Percentiles rank a stretch among this genome's conserved stretches.
These are phyloP conservation scores for Salvelinus namaycush DNA, from an alignment of 2,113 vertebrate genomes.

Conservation along the genomic window DNA sequence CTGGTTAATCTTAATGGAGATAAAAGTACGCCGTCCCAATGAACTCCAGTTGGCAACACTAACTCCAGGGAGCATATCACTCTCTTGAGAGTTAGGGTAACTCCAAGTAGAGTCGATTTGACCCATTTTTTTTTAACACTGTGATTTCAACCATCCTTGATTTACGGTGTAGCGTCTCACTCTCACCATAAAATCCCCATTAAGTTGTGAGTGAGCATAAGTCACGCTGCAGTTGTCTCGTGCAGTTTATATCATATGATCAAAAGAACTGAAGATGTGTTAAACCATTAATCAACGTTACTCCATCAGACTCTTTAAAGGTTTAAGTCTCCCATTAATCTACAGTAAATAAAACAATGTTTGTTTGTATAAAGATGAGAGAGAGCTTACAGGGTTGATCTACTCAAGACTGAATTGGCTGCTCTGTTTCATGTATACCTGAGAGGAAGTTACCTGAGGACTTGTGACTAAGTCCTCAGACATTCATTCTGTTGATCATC, in stretches of 20 bases:
- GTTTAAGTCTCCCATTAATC: neutral
- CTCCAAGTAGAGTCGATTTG: no score
- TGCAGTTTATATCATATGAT: slow-evolving; percentile 37
- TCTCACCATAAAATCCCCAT: slow-evolving; percentile 59
- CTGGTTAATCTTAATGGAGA: no score
- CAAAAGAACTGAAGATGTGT: slow-evolving; percentile 36
- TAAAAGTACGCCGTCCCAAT: no score
- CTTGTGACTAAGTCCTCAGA: neutral
- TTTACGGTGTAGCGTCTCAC: slow-evolving; percentile 14
- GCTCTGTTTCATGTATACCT: neutral
- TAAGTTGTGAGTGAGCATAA: slow-evolving; percentile 47
- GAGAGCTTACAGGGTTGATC: neutral
- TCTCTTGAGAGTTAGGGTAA: no score
- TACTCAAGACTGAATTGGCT: neutral
- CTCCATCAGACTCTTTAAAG: slow-evolving; percentile 14
- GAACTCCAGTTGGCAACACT: no score
- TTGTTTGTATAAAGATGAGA: neutral
- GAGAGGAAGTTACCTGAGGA: neutral
- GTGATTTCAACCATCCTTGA: no score
- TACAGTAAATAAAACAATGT: neutral
- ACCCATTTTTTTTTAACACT: no score
- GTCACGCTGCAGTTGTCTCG: slow-evolving; percentile 34
- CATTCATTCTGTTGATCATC: slow-evolving; percentile 13
- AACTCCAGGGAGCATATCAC: no score
- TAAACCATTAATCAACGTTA: slow-evolving; percentile 54